Base-by-base conservation (phyloP, 1,140 invertebrate species). In the Ceratosolen solmsi region DNA sequence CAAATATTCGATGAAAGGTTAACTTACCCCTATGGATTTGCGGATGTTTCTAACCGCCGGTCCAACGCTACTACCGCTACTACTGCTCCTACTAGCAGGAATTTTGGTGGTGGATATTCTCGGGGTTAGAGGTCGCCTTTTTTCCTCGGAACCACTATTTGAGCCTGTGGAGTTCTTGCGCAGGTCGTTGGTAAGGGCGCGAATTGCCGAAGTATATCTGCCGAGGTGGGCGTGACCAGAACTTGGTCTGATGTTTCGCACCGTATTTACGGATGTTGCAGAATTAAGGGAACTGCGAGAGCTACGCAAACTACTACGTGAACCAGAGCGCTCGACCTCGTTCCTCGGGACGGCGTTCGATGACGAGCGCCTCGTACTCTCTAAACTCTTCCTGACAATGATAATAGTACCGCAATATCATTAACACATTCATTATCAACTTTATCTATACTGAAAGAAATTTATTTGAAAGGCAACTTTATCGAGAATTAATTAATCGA, bases 261-360 rank as follows among this genome's bases (percentile, higher is more conserved):
- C 96, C 0, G 96, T 96, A 84, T 95, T 95, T 0, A 96, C 95
- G 8, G 96, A 97, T 0, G 94, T 94, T 1, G 95, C 94, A 87
- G 96, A 96, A 85, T 96, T 96, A 36, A 97, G 91, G 0, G 96
- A 97, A 85, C 96, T 96, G 8, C 95, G 92, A 0, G 96, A 97
- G 84, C 96, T 96, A 1, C 95, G 93, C 15, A 97, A 89, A 80
- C 96, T 97, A 49, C 95, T 95, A 22, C 95, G 91, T 0, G 94
- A 95, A 65, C 93, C 94, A 7, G 93, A 94, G 25, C 94, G 89
- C 83, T 94, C 93, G 1, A 94, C 93, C n/a, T 92, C 92, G 27
- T 89, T 87, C 4, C 86, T 83, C 2, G 83, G 76, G 9, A 79
- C 79, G 25, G 25, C 27, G 36, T 51, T 68, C 46, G 63, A 58